A percentile compares a stretch with the other conserved stretches of the same genome.
Evolutionary conservation across 2,797 vertebrate species (phyloP).

Genomic region (Schizopygopsis pylzovi): DNA sequence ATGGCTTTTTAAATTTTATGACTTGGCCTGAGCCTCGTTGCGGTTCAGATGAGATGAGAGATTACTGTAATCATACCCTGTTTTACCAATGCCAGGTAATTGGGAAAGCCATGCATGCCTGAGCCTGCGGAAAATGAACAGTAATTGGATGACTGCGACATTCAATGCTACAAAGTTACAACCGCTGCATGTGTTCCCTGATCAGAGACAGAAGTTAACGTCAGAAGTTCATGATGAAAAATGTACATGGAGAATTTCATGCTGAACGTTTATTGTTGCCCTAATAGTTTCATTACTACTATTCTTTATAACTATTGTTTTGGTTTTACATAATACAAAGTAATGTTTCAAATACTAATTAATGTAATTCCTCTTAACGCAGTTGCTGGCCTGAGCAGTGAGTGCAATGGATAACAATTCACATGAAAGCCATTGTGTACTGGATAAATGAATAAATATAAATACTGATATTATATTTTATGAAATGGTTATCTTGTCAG

Average conservation of each 20-base stretch:
- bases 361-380: background rate
- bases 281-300: background rate
- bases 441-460: background rate
- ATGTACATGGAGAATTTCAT: background rate
- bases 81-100: conserved; percentile 61
- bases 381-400: background rate
- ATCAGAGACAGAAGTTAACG: background rate
- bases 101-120: conserved; percentile 53
- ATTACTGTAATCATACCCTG: conserved; percentile 59
- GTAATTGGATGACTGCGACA: conserved; percentile 46
- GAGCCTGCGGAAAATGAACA: conserved; percentile 53
- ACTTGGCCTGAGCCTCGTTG: conserved; percentile 52
- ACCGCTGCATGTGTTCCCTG: conserved; percentile 8
- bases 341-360: background rate
- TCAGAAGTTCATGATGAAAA: background rate
- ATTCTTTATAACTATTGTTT: background rate
- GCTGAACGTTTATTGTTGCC: background rate
- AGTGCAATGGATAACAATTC: background rate
- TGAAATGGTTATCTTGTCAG: no score
- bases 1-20: conserved; percentile 63
- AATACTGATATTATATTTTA: background rate
- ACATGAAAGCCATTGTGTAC: background rate
- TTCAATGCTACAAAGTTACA: conserved; percentile 22
- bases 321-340: background rate
- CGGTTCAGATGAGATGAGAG: conserved; percentile 60